These are phyloP conservation scores for Zophobas morio DNA, from an alignment of 1,140 invertebrate species.

Conservation along the genomic window DNA sequence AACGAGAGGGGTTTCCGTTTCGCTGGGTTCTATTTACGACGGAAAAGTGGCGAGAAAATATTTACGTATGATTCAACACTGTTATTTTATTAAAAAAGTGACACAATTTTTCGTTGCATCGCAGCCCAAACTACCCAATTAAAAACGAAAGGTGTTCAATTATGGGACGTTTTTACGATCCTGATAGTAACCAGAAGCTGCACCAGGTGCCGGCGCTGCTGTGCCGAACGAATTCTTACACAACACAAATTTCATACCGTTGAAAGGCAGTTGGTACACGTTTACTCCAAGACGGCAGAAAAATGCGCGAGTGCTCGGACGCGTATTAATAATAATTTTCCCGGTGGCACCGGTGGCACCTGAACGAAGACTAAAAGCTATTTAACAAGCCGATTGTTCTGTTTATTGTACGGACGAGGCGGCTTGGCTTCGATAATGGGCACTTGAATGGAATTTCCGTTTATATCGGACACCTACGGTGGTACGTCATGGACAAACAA, in stretches of 20 bases:
- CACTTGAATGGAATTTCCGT: constrained; percentile 27
- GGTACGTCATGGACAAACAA: constrained; percentile 20
- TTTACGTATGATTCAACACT: no score
- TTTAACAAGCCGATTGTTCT: neutral
- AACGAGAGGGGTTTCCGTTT: no score
- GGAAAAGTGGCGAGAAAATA: no score
- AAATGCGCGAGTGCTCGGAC: constrained; percentile 12
- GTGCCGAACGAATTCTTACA: constrained; percentile 46
- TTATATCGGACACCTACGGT: constrained; percentile 15
- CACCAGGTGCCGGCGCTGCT: constrained; percentile 37
- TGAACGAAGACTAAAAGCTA: neutral
- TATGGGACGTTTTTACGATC: constrained; percentile 46
- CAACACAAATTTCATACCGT: constrained; percentile 41
- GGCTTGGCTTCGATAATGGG: neutral
- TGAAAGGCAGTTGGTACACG: constrained; percentile 51
- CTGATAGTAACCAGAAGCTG: constrained; percentile 51
- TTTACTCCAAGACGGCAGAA: constrained; percentile 42
- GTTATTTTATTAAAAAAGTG: no score
- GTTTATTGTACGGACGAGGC: neutral
- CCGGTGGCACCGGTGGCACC: neutral
- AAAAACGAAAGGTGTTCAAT: constrained; percentile 43
- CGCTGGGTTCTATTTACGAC: no score
- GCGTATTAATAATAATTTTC: constrained; percentile 16
- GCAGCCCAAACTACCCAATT: constrained; percentile 31
- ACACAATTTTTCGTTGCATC: no score